A percentile compares a stretch with the other conserved stretches of the same genome.
Evolutionary conservation across 2,888 invertebrate genomes (phyloP).

Genomic region (Spisula subtruncata): DNA sequence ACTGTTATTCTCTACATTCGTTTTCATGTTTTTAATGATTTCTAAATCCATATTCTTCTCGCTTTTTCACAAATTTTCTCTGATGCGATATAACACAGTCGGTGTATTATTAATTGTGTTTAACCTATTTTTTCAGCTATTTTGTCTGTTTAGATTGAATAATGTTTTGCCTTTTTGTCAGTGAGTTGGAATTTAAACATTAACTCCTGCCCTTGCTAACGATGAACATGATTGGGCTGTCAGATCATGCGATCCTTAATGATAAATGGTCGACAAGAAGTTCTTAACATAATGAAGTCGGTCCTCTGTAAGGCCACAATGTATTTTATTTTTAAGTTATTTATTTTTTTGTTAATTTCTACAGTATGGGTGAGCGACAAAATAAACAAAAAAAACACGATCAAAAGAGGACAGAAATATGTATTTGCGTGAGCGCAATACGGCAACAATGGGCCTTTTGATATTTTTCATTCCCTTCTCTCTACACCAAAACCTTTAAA

Average conservation of each 20-base stretch:
- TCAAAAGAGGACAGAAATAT: no score
- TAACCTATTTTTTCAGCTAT: neutral
- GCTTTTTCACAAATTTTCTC: neutral
- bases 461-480: no score
- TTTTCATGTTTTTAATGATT: neutral
- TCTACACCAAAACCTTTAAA: no score
- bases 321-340: no score
- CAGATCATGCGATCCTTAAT: neutral
- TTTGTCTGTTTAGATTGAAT: no score
- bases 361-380: no score
- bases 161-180: neutral
- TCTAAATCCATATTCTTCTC: neutral
- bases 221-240: neutral
- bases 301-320: no score
- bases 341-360: no score
- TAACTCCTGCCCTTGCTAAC: neutral
- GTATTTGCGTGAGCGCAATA: no score
- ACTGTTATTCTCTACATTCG: neutral
- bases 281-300: neutral
- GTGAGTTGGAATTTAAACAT: neutral
- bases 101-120: neutral
- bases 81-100: neutral
- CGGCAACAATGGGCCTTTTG: no score
- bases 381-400: no score
- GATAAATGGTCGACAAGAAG: neutral